Base-by-base conservation (phyloP, 2,797 vertebrate species). In the Danio aesculapii region DNA sequence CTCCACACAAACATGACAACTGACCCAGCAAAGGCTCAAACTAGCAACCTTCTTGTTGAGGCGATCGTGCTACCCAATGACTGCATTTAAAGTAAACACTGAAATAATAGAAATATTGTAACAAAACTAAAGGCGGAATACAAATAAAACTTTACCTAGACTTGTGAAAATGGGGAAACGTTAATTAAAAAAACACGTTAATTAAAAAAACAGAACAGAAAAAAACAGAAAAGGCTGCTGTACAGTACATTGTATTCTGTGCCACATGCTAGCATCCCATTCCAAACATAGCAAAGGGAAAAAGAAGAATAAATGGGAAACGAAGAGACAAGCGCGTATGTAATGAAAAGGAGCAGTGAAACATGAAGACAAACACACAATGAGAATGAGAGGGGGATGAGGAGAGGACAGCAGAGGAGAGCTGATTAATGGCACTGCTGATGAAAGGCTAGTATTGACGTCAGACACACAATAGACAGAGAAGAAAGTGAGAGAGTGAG, bases 381-480 rank as follows among this genome's bases (percentile, higher is more conserved):
- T 69, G 72, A 76, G n/a, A 72, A 44, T 17, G 57, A 73, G 16
- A 57, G 44, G 64, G 66, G 14, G 41, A 44, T 4, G 66, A 58
- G 49, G 19, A 53, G 63, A 50, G 21, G 16, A 55, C 30, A 47
- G 57, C 41, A 49, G n/a, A 43, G 62, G 69, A 2, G 8, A 53
- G 63, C 50, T 74, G 81, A 83, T 70, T 82, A 86, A 82, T 84
- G 80, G 77, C 79, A 73, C 79, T 43, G 66, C 62, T 74, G 77
- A 85, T 84, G 77, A 88, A 85, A 85, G 80, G 70, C 80, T 79
- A 39, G 61, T 69, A 57, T 61, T 88, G 84, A 88, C 85, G 82
- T 85, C 85, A 88, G 61, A 71, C 44, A 50, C 50, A 84, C 67
- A 86, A 86, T 58, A 59, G 47, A 77, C 8, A 9, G 61, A 19